Conservation (phyloP, 1,140 invertebrate species). For the Diorhabda sublineata region DNA sequence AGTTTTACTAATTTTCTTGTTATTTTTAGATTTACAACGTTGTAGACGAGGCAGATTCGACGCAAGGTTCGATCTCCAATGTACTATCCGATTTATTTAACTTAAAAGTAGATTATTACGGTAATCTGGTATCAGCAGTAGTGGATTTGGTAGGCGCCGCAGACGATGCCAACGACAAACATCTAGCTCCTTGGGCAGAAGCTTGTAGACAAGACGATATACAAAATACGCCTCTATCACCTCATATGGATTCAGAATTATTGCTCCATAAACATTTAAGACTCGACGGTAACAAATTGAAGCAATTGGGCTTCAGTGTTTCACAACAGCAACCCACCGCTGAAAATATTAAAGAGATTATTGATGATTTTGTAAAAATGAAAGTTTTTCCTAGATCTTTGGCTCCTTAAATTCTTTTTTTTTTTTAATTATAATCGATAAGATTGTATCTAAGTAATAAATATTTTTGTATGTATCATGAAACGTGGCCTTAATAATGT, state of each 20-base stretch:
- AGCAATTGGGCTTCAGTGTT: constrained; percentile 54
- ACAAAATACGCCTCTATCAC: constrained; percentile 79
- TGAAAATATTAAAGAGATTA: constrained; percentile 60
- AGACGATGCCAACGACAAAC: constrained; percentile 89
- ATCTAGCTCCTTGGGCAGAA: constrained; percentile 84
- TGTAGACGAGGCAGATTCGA: constrained; percentile 76
- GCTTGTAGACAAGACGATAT: constrained; percentile 72
- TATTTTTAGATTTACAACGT: constrained; percentile 69
- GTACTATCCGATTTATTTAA: constrained; percentile 78
- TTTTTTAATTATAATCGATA: too few relatives aligned
- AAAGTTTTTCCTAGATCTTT: constrained; percentile 67
- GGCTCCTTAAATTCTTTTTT: constrained; percentile 11
- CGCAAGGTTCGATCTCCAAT: constrained; percentile 75
- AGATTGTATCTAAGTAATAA: too few relatives aligned
- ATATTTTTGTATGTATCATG: too few relatives aligned
- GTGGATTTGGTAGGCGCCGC: constrained; percentile 73
- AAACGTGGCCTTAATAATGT: too few relatives aligned
- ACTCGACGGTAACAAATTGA: constrained; percentile 67
- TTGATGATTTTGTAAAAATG: constrained; percentile 67
- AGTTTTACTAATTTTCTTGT: background rate
- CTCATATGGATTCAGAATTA: constrained; percentile 77
- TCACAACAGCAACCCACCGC: constrained; percentile 58
- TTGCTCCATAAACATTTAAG: constrained; percentile 75
- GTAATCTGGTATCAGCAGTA: constrained; percentile 69
- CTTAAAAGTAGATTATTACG: constrained; percentile 83